phyloP scores from a whole-genome alignment of 2,888 invertebrate genomes.

The Leptinotarsa peninsularis region DNA sequence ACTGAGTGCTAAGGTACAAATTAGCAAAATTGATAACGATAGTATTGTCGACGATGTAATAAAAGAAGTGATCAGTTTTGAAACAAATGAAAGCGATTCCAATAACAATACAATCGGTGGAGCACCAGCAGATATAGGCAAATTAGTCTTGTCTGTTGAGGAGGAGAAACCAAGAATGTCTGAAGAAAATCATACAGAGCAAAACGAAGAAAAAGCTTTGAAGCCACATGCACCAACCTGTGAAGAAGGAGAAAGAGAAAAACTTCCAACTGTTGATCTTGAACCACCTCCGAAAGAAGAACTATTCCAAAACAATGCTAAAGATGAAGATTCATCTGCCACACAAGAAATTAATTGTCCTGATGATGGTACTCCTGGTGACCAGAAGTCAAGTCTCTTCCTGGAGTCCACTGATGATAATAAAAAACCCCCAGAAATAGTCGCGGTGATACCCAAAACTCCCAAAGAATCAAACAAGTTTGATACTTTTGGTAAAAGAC shows the following conservation, averaged over 20 bases:
- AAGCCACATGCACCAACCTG: background rate
- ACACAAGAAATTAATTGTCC: background rate
- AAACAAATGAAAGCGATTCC: background rate
- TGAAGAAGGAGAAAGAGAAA: background rate
- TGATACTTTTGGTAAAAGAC: constrained; percentile 54
- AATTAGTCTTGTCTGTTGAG: background rate
- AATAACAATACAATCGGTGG: no score
- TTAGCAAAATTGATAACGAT: constrained; percentile 29
- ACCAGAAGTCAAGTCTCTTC: background rate
- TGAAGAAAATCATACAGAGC: background rate
- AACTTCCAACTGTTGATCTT: no score
- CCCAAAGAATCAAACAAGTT: constrained; percentile 47
- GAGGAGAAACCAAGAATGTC: background rate
- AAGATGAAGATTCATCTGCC: background rate
- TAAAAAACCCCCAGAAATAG: constrained; percentile 54
- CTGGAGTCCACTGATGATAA: constrained; percentile 24
- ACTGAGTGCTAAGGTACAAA: background rate
- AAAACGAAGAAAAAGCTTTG: background rate
- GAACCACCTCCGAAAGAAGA: no score
- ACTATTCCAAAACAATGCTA: background rate
- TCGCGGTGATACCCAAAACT: constrained; percentile 56
- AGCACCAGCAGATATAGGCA: no score
- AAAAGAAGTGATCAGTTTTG: constrained; percentile 30
- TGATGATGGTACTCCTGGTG: background rate
- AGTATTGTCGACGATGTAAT: constrained; percentile 36